phyloP scores from a whole-genome alignment of 37 sponge, comb jelly and placozoan genomes.

The Theonella swinhoei region DNA sequence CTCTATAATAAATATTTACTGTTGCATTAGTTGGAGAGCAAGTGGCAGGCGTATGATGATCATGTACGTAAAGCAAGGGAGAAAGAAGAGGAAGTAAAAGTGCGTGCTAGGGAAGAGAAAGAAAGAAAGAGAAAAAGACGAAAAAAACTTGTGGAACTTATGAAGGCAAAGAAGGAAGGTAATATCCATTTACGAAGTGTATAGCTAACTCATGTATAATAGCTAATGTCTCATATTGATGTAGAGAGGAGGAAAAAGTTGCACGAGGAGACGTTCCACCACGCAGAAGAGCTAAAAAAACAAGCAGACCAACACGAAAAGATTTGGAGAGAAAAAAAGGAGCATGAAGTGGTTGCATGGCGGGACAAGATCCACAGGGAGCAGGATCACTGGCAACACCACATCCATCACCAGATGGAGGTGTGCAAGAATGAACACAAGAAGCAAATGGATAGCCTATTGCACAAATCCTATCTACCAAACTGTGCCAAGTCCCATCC shows the following conservation, averaged over 20 bases:
- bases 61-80: conserved; percentile 6
- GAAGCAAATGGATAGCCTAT: conserved; percentile 18
- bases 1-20: not conserved
- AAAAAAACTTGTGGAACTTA: conserved; percentile 20
- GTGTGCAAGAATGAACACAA: not conserved
- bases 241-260: conserved; percentile 6
- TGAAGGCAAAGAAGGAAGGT: conserved; percentile 37
- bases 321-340: not conserved
- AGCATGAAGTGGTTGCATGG: conserved; percentile 3
- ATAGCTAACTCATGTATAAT: no score
- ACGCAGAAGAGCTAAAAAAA: conserved; percentile 30
- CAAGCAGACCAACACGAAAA: conserved; percentile 38
- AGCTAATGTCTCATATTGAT: not conserved
- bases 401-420: conserved; percentile 7
- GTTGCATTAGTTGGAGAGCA: not conserved
- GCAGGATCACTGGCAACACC: conserved; percentile 29
- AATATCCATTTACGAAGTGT: not conserved
- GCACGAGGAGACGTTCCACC: conserved; percentile 30
- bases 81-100: conserved; percentile 28
- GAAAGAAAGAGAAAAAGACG: conserved; percentile 7
- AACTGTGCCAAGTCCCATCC: not conserved
- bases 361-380: not conserved
- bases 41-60: conserved; percentile 11
- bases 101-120: conserved; percentile 2
- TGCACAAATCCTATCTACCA: conserved; percentile 1